Conservation (phyloP, 2,113 vertebrate species). For the Oenanthe melanoleuca region DNA sequence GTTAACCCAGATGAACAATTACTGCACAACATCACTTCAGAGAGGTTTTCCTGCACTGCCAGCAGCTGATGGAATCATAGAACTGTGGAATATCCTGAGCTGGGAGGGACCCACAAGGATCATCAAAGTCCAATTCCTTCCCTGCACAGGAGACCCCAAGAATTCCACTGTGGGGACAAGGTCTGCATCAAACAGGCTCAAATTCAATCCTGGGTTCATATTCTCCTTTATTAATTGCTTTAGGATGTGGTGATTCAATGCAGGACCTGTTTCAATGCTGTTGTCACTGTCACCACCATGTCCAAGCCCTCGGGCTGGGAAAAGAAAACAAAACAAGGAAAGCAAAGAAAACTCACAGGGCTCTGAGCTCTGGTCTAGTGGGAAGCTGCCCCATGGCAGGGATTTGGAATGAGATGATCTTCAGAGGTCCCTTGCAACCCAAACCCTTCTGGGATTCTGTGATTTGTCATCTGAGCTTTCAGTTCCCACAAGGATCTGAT, state of each 20-base stretch:
- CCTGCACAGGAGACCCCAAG: background rate
- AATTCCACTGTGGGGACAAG: background rate
- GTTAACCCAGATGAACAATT: background rate
- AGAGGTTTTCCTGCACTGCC: background rate
- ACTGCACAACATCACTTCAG: background rate
- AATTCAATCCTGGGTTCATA: rapidly evolving
- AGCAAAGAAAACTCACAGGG: rapidly evolving
- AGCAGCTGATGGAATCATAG: background rate
- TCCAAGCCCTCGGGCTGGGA: background rate
- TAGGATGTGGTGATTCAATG: background rate
- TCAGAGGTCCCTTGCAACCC: background rate
- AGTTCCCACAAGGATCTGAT: background rate
- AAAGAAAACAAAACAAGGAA: background rate
- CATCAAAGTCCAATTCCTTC: background rate
- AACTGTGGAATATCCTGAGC: rapidly evolving
- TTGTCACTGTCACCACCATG: background rate
- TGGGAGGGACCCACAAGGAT: background rate
- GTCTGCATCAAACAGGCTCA: background rate
- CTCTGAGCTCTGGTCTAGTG: background rate
- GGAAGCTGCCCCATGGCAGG: background rate
- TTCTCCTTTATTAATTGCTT: background rate
- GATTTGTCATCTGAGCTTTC: background rate
- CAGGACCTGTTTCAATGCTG: background rate
- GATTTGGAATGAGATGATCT: background rate
- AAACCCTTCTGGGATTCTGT: background rate